These are phyloP conservation scores for Nymphicus hollandicus DNA, from an alignment of 2,113 vertebrate genomes.

Conservation along the genomic window DNA sequence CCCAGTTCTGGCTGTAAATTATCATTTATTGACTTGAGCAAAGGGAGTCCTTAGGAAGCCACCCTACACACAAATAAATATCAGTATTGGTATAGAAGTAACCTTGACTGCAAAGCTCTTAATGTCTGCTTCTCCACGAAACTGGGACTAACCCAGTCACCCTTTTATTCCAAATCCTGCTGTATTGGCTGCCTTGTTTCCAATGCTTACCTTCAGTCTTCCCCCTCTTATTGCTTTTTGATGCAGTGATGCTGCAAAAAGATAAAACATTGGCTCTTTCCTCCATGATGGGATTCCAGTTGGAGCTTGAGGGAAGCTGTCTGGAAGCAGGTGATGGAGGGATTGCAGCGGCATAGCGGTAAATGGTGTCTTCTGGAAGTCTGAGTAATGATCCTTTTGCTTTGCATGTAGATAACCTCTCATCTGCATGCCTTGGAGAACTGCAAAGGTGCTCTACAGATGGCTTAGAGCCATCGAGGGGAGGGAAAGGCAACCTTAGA, in stretches of 20 bases:
- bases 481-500: constrained; percentile 35
- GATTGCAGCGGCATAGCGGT: not conserved
- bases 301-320: not conserved
- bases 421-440: constrained; percentile 9
- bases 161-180: not conserved
- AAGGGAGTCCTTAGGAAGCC: not conserved
- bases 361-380: not conserved
- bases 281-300: not conserved
- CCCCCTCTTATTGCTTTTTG: not conserved
- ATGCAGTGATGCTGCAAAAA: not conserved
- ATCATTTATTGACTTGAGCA: not conserved
- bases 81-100: not conserved
- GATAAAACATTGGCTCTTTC: not conserved
- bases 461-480: constrained; percentile 37
- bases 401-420: constrained; percentile 34
- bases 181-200: not conserved
- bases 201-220: not conserved
- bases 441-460: constrained; percentile 43
- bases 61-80: not conserved
- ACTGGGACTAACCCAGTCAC: not conserved
- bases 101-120: not conserved
- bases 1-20: not conserved
- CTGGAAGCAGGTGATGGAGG: not conserved
- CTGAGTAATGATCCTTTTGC: not conserved
- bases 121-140: not conserved